These are phyloP conservation scores for Dromas ardeola DNA, from an alignment of 2,113 vertebrate species.

Conservation along the genomic window DNA sequence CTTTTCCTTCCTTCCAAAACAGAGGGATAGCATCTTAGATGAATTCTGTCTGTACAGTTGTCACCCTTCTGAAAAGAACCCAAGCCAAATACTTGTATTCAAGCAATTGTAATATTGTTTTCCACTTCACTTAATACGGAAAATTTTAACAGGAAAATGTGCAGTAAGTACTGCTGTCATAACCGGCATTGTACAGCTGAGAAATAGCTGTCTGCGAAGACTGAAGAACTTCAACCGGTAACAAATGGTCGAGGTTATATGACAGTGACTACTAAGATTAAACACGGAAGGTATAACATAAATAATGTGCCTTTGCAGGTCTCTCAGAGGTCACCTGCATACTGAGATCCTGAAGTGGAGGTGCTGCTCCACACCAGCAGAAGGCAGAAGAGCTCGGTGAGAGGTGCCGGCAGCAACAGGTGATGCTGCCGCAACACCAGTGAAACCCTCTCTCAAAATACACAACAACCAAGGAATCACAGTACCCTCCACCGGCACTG, in stretches of 20 bases:
- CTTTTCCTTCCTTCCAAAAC: not conserved
- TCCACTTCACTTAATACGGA: not conserved
- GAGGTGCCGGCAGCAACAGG: not conserved
- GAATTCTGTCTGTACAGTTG: not conserved
- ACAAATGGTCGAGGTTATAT: not conserved
- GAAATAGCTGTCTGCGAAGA: not conserved
- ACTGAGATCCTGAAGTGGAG: not conserved
- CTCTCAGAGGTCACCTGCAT: not conserved
- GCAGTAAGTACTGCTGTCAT: not conserved
- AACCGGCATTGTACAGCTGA: not conserved
- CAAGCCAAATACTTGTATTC: not conserved
- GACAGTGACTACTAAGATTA: not conserved
- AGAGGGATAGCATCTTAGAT: not conserved
- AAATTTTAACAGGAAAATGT: not conserved
- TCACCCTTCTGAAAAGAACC: not conserved
- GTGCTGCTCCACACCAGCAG: not conserved
- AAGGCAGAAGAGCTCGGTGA: not conserved
- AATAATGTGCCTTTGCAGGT: not conserved
- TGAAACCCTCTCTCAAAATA: not conserved
- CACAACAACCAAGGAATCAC: not conserved
- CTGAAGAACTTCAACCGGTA: not conserved
- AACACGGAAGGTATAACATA: not conserved
- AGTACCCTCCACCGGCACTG: fast-evolving
- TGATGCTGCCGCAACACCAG: not conserved
- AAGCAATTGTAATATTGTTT: not conserved